Base-by-base conservation (phyloP, 2,797 vertebrate species). In the Sciurus vulgaris region DNA sequence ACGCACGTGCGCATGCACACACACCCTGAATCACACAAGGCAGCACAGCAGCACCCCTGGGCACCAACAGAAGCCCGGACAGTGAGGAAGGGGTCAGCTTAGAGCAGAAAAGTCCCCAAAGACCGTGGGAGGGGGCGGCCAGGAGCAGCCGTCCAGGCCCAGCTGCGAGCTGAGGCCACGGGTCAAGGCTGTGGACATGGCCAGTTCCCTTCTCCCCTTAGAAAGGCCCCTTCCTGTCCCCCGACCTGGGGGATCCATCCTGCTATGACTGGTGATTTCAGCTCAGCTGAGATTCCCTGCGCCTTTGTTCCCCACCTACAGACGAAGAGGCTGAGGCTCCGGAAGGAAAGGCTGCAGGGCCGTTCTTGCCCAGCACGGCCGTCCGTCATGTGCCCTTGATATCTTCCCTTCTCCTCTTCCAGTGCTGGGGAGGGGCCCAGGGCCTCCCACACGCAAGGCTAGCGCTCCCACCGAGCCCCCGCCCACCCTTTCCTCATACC, bases 71-170 rank as follows among this genome's bases (percentile, higher is more conserved):
- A 76, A 73, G 70, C 20, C 38, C 49, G 69, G 18, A 76, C 59
- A 30, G 70, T 72, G 35, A 81, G 47, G 54, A 96, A 81, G 78
- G 69, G 95, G 93, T 96, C 93, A 82, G 54, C 81, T 83, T 72
- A 65, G 92, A 96, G 63, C 76, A 93, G 76, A 69, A 54, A 93
- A 83, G 70, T 92, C 90, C 85, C 94, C 0, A 0, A 67, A 84
- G 90, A 38, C 56, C 54, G 7, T 15, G 85, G 77, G 92, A 74
- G 44, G 91, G 84, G 84, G 51, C 0, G 35, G 92, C 85, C 83
- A n/a, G 0, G 2, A 96, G 69, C 94, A 35, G 67, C 56, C 56
- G 14, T 93, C 95, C 92, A 97, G 92, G 92, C 93, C 78, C 94
- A 97, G 96, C 96, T 95, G 95, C 49, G 3, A 67, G 63, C 83